Evolutionary conservation across 2,113 vertebrate genomes (phyloP).

Genomic region (Pollimyrus isidori): DNA sequence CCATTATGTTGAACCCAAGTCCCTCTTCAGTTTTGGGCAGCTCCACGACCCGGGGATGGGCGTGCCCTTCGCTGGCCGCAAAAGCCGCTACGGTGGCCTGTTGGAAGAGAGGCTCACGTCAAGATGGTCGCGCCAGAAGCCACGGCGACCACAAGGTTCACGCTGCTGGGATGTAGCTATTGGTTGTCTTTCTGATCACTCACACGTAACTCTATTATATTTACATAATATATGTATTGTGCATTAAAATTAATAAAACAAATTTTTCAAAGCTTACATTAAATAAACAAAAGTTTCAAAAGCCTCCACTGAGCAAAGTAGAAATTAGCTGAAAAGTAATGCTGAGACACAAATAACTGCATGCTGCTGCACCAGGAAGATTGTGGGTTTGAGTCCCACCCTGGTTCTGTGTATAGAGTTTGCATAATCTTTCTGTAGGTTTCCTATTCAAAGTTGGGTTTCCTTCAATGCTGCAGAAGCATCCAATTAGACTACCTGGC

Average conservation of each 20-base stretch:
- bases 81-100: conserved; percentile 87
- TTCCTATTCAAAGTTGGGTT: neutral
- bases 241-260: neutral
- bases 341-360: neutral
- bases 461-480: neutral
- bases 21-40: conserved; percentile 86
- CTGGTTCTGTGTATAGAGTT: neutral
- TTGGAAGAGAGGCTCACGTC: neutral
- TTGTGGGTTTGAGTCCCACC: neutral
- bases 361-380: neutral
- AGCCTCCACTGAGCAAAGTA: neutral
- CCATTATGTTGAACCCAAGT: conserved; percentile 90
- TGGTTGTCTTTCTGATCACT: neutral
- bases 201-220: neutral
- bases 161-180: neutral
- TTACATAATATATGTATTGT: neutral
- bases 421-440: neutral
- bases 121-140: neutral
- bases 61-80: conserved; percentile 83
- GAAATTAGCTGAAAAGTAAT: neutral
- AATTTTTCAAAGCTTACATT: neutral
- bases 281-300: neutral
- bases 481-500: neutral
- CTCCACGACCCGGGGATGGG: conserved; percentile 82
- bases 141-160: neutral